These are phyloP conservation scores for Pemphredon lugubris DNA, from an alignment of 2,888 invertebrate genomes.

Conservation along the genomic window DNA sequence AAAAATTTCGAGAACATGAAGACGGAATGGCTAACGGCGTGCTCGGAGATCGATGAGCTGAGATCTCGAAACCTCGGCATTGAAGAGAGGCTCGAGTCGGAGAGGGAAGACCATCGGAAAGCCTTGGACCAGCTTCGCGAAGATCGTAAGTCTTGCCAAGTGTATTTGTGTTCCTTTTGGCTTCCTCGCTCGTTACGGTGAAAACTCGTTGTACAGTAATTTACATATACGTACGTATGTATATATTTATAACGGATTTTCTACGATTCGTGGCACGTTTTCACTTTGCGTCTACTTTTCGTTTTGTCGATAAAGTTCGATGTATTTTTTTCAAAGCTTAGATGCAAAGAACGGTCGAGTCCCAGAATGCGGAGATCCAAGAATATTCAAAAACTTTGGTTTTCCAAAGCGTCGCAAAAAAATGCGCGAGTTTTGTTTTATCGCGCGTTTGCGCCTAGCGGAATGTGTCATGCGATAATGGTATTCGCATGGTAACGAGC, in stretches of 20 bases:
- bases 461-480: slow-evolving; percentile 36
- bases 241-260: too few relatives aligned
- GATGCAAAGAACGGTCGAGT: too few relatives aligned
- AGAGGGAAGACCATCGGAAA: slow-evolving; percentile 77
- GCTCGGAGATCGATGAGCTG: slow-evolving; percentile 81
- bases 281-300: too few relatives aligned
- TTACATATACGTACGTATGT: neutral
- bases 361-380: too few relatives aligned
- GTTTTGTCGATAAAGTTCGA: too few relatives aligned
- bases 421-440: neutral
- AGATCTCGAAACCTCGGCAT: slow-evolving; percentile 76
- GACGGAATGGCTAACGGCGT: slow-evolving; percentile 80
- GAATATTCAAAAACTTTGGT: too few relatives aligned
- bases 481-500: slow-evolving; percentile 60
- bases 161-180: slow-evolving; percentile 50
- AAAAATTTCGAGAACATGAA: slow-evolving; percentile 82
- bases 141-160: slow-evolving; percentile 72
- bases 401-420: too few relatives aligned
- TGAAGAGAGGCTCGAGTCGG: slow-evolving; percentile 78
- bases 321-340: too few relatives aligned
- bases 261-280: too few relatives aligned
- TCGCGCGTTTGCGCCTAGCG: slow-evolving; percentile 18
- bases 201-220: slow-evolving; percentile 24
- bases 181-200: slow-evolving; percentile 40
- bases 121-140: slow-evolving; percentile 71